Conservation (phyloP, 1,140 invertebrate species). For the Drosophila dunni region DNA sequence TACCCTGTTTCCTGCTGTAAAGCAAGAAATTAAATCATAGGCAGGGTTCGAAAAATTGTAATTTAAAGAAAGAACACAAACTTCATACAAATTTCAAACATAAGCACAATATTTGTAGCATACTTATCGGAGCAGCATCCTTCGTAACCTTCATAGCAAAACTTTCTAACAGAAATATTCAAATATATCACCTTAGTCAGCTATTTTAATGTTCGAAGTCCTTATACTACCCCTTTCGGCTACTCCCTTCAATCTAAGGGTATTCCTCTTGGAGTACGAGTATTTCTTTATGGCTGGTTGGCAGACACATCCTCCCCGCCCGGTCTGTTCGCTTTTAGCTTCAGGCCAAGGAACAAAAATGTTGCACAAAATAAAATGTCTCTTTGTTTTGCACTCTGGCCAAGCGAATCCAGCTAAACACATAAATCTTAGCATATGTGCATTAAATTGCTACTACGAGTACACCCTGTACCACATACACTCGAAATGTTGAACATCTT, state of each 20-base stretch:
- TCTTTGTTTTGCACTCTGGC: constrained; percentile 69
- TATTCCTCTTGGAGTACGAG: constrained; percentile 20
- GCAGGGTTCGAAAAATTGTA: too few relatives aligned
- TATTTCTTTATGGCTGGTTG: constrained; percentile 68
- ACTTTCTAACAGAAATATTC: background rate
- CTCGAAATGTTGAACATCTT: constrained; percentile 15
- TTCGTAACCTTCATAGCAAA: background rate
- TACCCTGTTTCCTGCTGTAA: background rate
- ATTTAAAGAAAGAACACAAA: too few relatives aligned
- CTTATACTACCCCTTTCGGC: background rate
- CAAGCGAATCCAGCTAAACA: constrained; percentile 70
- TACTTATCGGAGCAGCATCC: background rate
- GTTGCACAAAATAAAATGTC: constrained; percentile 74
- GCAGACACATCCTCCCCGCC: constrained; percentile 29
- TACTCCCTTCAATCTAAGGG: too few relatives aligned
- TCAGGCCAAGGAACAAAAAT: constrained; percentile 50
- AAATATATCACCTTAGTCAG: too few relatives aligned
- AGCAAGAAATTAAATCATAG: too few relatives aligned
- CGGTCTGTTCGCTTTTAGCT: background rate
- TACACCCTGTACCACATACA: background rate
- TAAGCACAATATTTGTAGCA: too few relatives aligned
- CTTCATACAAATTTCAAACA: too few relatives aligned
- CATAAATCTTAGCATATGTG: constrained; percentile 82
- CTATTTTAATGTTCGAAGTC: too few relatives aligned
- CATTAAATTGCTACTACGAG: constrained; percentile 65